Conservation (phyloP, 2,888 invertebrate genomes). For the Tridacna gigas region DNA sequence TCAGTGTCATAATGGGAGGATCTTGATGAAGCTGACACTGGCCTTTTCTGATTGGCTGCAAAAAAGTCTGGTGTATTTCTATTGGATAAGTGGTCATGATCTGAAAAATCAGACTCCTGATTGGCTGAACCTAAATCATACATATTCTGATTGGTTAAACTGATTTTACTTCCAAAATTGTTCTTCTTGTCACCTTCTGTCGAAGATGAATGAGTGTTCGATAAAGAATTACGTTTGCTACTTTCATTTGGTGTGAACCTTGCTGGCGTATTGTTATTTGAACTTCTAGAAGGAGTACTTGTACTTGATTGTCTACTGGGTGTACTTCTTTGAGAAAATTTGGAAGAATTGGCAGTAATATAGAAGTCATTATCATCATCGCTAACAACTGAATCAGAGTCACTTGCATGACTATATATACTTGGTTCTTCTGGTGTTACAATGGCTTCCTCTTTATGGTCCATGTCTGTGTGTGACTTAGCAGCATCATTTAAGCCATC, state of each 20-base stretch:
- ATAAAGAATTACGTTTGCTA: not conserved
- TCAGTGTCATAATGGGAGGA: slow-evolving; percentile 25
- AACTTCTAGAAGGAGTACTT: slow-evolving; percentile 35
- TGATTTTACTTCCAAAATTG: slow-evolving; percentile 9
- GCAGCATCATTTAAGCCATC: not conserved
- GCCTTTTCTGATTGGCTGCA: slow-evolving; percentile 60
- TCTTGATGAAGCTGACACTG: slow-evolving; percentile 41
- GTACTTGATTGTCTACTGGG: slow-evolving; percentile 26
- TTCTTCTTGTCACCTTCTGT: slow-evolving; percentile 8
- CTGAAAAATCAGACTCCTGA: slow-evolving; percentile 35
- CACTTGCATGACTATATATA: slow-evolving; percentile 47
- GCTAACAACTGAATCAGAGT: slow-evolving; percentile 30
- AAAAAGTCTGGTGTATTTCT: slow-evolving; percentile 48
- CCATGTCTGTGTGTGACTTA: too few species aligned
- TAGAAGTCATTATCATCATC: slow-evolving; percentile 24
- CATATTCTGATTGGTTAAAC: slow-evolving; percentile 15
- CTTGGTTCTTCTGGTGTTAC: slow-evolving; percentile 43
- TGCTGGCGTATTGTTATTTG: slow-evolving; percentile 37
- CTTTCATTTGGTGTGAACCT: slow-evolving; percentile 16
- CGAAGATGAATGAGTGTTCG: not conserved
- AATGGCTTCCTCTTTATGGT: not conserved
- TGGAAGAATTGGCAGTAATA: slow-evolving; percentile 18
- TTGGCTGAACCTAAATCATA: slow-evolving; percentile 23
- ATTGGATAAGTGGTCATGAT: slow-evolving; percentile 28
- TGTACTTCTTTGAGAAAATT: slow-evolving; percentile 22